Percentiles rank a stretch among this genome's conserved stretches.
Evolutionary conservation across 2,113 vertebrate genomes (phyloP).

Genomic region (Ceratotherium simum): DNA sequence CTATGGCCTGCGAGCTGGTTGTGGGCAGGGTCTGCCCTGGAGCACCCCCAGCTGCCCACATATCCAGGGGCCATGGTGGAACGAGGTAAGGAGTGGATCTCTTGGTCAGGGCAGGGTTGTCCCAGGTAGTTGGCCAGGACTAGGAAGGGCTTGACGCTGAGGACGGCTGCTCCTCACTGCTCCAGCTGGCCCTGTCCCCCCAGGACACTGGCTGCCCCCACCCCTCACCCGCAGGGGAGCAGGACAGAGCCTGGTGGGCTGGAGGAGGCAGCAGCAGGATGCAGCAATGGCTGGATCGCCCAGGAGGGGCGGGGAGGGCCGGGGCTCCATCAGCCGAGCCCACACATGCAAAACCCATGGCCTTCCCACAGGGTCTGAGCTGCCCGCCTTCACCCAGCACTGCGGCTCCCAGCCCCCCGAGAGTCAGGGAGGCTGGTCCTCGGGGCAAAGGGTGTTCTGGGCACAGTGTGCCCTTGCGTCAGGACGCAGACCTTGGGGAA

Average conservation of each 20-base stretch:
- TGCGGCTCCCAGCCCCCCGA: rapidly evolving
- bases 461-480: background rate
- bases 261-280: background rate
- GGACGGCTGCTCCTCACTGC: too few species aligned
- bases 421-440: too few species aligned
- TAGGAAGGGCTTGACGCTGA: too few species aligned
- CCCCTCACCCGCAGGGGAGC: background rate
- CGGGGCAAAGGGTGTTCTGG: background rate
- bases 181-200: background rate
- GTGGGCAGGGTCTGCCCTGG: too few species aligned
- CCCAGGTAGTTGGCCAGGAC: too few species aligned
- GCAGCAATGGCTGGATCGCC: background rate
- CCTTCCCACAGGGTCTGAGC: background rate
- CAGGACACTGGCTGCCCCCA: background rate
- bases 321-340: background rate
- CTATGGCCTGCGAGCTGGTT: too few species aligned
- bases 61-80: background rate
- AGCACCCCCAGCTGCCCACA: background rate
- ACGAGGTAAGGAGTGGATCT: background rate
- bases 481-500: background rate
- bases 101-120: background rate
- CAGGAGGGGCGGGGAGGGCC: background rate
- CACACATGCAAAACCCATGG: background rate
- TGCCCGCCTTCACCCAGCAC: background rate
- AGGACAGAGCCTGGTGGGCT: background rate